Evolutionary conservation across 53 echinoderm and acorn worm species (phyloP), one percentile per base, ranked within the genome.

Genomic region (Paracentrotus lividus): DNA sequence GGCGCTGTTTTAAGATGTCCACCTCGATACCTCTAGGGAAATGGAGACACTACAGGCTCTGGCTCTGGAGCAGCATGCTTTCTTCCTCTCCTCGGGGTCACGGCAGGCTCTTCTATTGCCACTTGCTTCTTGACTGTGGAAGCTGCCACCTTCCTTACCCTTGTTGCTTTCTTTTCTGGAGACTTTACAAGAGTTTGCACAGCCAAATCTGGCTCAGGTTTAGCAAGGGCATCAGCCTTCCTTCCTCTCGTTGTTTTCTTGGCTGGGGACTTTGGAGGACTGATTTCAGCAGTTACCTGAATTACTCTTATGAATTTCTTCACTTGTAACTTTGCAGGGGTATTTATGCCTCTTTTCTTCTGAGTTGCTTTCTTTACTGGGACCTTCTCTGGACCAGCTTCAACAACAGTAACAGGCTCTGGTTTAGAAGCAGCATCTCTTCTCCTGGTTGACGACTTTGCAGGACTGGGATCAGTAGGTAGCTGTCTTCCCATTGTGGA

Each of bases 1-100:
- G 88, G 86, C 40, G 61, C 90, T 67, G 91, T 67, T 36, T 95
- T 96, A 57, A 77, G 94, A 44, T 95, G 91, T 69, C 94, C 94
- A 40, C 94, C 94, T 90, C 94, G 88, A 31, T 93, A 95, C 92
- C 90, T 95, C 92, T 90, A 90, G 10, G 95, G 93, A 18, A 93
- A 66, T 59, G 95, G 90, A 64, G 94, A 78, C 77, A 78, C 77
- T 24, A 72, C 92, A 49, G 96, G 84, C n/a, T 95, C 81, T 33
- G 94, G 52, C 47, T 94, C 89, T 18, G 93, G 81, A 7, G 94
- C 93, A 38, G 94, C 67, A 49, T 93, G 77, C 42, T 86, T 93
- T 33, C 93, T 67, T 57, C 93, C 93, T 43, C 75, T 77, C 57
- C 93, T 92, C 23, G 92, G 27, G 3, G 56, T 58, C 58, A 33